Base-by-base conservation (phyloP, 2,797 vertebrate genomes). In the Sebastes melanostomus region DNA sequence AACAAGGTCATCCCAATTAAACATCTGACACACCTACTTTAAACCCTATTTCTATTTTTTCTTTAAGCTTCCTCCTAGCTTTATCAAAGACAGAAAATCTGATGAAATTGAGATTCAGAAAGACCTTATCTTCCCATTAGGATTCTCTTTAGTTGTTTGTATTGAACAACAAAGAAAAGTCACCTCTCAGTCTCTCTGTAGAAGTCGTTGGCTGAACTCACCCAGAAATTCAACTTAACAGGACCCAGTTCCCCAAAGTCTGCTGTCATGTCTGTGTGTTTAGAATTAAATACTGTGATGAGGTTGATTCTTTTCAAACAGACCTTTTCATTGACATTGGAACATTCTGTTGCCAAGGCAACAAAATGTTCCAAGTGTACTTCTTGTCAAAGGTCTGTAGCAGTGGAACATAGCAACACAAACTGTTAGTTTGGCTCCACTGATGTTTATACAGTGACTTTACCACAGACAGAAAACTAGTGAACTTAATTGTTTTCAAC, bases 271-370 rank as follows among this genome's bases (percentile, higher is more conserved):
- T 14, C 27, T 52, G 27, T 3, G 6, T 30, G 50, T n/a, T 27
- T 20, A n/a, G 4, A 42, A 25, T 66, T 42, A 42, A 42, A 42
- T 42, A 42, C 38, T 16, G 38, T 7, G 38, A 42, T 42, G 14
- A 42, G 38, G 38, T 42, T 16, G 38, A 42, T 42, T 42, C 6
- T 42, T 42, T 42, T 0, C 42, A 46, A 18, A 46, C 6, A 46
- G 0, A 18, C 0, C 42, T 8, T 46, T 18, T 46, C 42, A 46
- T 42, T 16, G 14, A 0, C 38, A 42, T 16, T 42, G 0, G 14
- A 18, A 16, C 42, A 46, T 16, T 18, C 6, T 0, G 42, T 46
- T 46, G 42, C 42, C 1, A 46, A 8, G 42, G 42, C 16, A 46
- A 46, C 42, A 46, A 0, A 7, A 46, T 46, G 42, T 16, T 8